Percentiles rank a stretch among this genome's conserved stretches.
Evolutionary conservation across 2,888 invertebrate genomes (phyloP).

Genomic region (Watsonalla binaria): DNA sequence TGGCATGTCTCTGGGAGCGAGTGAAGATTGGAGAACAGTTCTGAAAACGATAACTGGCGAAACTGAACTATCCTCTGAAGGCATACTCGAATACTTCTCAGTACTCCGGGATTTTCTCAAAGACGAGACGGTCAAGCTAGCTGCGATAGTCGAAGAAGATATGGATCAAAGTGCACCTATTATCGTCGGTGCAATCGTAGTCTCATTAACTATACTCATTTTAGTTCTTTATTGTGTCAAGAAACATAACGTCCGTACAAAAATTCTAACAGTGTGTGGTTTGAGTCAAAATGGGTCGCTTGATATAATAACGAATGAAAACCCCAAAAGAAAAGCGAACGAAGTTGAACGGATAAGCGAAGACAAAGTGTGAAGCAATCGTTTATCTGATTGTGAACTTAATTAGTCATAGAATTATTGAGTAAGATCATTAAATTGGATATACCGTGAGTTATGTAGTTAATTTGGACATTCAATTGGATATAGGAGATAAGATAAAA

Average conservation of each 20-base stretch:
- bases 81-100: slow-evolving; percentile 61
- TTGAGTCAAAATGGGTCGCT: slow-evolving; percentile 67
- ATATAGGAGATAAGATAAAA: slow-evolving; percentile 1
- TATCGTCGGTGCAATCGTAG: slow-evolving; percentile 56
- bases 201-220: slow-evolving; percentile 53
- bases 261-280: slow-evolving; percentile 55
- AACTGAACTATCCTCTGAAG: slow-evolving; percentile 58
- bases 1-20: slow-evolving; percentile 68
- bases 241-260: slow-evolving; percentile 49
- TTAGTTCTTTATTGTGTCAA: slow-evolving; percentile 61
- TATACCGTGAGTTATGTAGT: background rate
- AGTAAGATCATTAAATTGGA: slow-evolving; percentile 3
- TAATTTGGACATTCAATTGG: background rate
- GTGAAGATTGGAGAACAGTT: slow-evolving; percentile 65
- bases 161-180: slow-evolving; percentile 64
- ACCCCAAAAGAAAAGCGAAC: slow-evolving; percentile 45
- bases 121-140: slow-evolving; percentile 46
- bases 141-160: slow-evolving; percentile 35
- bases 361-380: slow-evolving; percentile 50
- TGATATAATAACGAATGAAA: slow-evolving; percentile 63
- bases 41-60: slow-evolving; percentile 62
- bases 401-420: slow-evolving; percentile 7
- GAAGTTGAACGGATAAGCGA: slow-evolving; percentile 59
- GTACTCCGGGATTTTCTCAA: slow-evolving; percentile 46
- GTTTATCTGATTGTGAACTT: slow-evolving; percentile 15